Evolutionary conservation across 2,888 invertebrate species (phyloP), one percentile per base, ranked within the genome.

Genomic region (Agrochola circellaris): DNA sequence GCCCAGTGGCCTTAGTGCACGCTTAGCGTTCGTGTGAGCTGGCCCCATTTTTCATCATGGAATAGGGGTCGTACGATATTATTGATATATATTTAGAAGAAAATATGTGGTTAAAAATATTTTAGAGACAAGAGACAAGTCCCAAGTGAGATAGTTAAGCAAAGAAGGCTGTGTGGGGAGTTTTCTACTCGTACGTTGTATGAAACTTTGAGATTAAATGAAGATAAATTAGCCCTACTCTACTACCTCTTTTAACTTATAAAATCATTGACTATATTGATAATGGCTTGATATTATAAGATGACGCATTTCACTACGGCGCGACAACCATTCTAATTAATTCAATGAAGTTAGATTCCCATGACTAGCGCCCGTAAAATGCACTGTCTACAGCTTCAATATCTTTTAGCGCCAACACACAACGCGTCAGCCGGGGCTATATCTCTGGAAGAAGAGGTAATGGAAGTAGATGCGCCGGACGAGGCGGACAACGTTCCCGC

Each of bases 401-500:
- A 71, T 3, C 3, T 26, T 79, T 45, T 48, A 86, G 84, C 51
- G 4, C 56, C 69, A 34, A 42, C 72, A 1, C 75, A 69, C 48
- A 72, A 81, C 56, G 38, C 71, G 9, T 72, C 85, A 23, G 62
- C 64, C 26, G 86, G 86, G 65, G 81, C 77, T 1, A 80, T 90
- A 58, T 78, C 91, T 6, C 75, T 92, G 20, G 92, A 91, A 64
- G 93, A 92, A 26, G 92, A 92, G 77, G 88, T 93, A 5, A 89
- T 91, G 61, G 91, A 91, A 73, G 89, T 93, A 2, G 91, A 91
- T 48, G 79, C 77, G 0, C 26, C 83, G 5, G 89, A 87, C 13
- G 85, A 77, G 26, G 51, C 72, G 0, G 86, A 77, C 38, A 45
- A 11, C 9, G 61, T 42, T 6, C 73, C 73, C 7, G 13, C 54